Evolutionary conservation across 2,797 vertebrate species (phyloP), one percentile per base, ranked within the genome.

Genomic region (Tragopan temminckii): DNA sequence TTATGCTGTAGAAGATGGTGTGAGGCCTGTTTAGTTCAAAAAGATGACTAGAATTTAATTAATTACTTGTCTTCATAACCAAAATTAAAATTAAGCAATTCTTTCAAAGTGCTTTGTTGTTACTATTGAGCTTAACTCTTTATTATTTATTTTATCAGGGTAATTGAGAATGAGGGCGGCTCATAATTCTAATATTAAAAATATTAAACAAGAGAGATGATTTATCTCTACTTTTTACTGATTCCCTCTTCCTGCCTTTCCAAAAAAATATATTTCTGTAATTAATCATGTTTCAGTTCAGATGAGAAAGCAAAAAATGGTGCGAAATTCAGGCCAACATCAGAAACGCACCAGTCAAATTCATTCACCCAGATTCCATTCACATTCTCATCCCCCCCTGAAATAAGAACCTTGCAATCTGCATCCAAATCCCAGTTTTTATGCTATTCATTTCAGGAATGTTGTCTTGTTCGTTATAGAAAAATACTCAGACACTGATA

Each of bases 21-120:
- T 31, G 40, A 95, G 92, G 92, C 89, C 77, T 81, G 59, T 48
- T 91, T 57, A 77, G 48, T 1, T 11, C 33, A 74, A 86, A 88
- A 71, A 81, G 59, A 95, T 61, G 59, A 83, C 82, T 48, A 67
- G 87, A 94, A 95, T 95, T 84, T 95, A 92, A 94, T 92, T 90
- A 94, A 71, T 24, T 71, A 53, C 36, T 88, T 92, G 72, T 31
- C 68, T 50, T 80, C 57, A 40, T 33, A 80, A 48, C 21, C 25
- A 8, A 76, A 79, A 25, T 52, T 78, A 35, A 52, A 64, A 70
- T 92, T 81, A 91, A 94, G 48, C 43, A 77, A 48, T 84, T 76
- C 29, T 84, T 94, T 88, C 80, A 91, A 93, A 43, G 72, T 23
- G 33, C 18, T 59, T 11, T 96, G 61, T 64, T 92, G 29, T 53